Conservation (phyloP, 2,888 invertebrate genomes). For the Nebria brevicollis region DNA sequence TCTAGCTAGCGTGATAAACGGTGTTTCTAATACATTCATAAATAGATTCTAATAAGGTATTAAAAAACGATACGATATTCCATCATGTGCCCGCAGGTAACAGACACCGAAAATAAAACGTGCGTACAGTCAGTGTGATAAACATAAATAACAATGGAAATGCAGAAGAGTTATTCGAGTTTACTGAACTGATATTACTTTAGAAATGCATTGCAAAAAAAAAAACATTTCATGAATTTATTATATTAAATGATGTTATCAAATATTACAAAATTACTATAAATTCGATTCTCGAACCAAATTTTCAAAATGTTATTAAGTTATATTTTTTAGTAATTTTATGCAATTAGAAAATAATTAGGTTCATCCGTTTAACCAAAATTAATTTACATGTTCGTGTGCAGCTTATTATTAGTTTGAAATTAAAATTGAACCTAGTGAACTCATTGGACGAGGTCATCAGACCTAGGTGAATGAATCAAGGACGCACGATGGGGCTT, state of each 20-base stretch:
- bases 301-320: no score
- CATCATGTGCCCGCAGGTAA: constrained; percentile 12
- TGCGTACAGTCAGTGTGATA: neutral
- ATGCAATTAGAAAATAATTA: no score
- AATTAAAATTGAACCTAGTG: constrained; percentile 6
- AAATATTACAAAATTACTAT: no score
- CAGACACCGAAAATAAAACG: constrained; percentile 10
- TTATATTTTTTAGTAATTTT: no score
- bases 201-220: no score
- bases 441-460: constrained; percentile 10
- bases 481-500: neutral
- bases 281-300: no score
- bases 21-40: constrained; percentile 36
- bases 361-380: no score
- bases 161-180: no score
- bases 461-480: neutral
- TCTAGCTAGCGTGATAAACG: constrained; percentile 37
- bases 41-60: constrained; percentile 43
- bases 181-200: no score
- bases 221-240: no score
- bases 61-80: constrained; percentile 24
- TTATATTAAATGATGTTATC: no score
- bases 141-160: neutral
- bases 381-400: no score
- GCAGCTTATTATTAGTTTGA: neutral